phyloP scores from a whole-genome alignment of 2,113 vertebrate genomes.

The Enhydra lutris region DNA sequence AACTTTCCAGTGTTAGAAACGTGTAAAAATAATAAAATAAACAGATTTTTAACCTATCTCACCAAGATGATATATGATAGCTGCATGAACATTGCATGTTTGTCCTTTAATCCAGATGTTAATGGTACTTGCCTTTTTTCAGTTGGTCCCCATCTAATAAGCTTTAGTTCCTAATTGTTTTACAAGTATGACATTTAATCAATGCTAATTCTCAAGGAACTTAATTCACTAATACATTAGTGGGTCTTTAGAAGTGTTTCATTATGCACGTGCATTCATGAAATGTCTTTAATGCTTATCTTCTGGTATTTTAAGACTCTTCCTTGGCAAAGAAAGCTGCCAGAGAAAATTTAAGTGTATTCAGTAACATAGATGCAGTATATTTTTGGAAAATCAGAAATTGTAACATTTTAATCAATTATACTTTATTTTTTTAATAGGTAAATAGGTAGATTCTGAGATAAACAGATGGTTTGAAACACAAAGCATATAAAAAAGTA shows the following conservation, averaged over 20 bases:
- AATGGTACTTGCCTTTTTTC: background rate
- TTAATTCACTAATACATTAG: background rate
- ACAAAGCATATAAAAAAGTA: background rate
- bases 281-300: slow-evolving; percentile 26
- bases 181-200: slow-evolving; percentile 53
- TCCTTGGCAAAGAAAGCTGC: slow-evolving; percentile 22
- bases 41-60: background rate
- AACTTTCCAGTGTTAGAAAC: background rate
- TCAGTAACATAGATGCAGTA: background rate
- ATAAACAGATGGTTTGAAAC: slow-evolving; percentile 9
- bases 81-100: background rate
- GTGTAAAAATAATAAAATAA: background rate
- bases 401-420: background rate
- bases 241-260: slow-evolving; percentile 5
- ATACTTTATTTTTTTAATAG: background rate
- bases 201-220: slow-evolving; percentile 26
- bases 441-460: background rate
- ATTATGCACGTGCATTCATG: background rate
- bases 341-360: background rate
- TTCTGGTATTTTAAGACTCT: slow-evolving; percentile 29
- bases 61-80: background rate
- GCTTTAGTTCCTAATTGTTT: slow-evolving; percentile 25
- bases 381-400: background rate
- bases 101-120: background rate
- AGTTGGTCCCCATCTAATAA: background rate